phyloP scores from a whole-genome alignment of 2,797 vertebrate species.

The Sus cebifrons region DNA sequence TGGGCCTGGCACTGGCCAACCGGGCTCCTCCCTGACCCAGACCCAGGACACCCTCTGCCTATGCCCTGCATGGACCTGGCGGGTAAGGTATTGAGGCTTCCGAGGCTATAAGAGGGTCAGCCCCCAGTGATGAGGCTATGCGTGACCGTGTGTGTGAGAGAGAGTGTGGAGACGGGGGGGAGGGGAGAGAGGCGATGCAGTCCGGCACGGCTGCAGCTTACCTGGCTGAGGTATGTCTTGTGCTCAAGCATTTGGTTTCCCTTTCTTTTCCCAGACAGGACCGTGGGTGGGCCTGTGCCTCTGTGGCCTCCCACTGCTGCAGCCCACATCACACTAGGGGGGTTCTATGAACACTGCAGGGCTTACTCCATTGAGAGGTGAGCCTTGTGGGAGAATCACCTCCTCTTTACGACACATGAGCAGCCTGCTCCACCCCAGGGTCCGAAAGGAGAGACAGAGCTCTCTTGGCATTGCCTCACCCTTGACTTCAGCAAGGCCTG shows the following conservation, averaged over 20 bases:
- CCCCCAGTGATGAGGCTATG: neutral
- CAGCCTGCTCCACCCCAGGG: neutral
- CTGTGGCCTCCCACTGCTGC: neutral
- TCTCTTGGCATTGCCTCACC: neutral
- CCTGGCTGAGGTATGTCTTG: conserved; percentile 65
- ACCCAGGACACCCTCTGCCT: neutral
- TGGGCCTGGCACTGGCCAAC: neutral
- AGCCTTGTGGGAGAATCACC: neutral
- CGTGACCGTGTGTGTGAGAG: neutral
- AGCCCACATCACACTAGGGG: fast-evolving
- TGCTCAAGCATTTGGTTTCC: conserved; percentile 42
- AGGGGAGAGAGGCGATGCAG: neutral
- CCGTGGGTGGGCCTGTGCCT: neutral
- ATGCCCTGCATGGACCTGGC: neutral
- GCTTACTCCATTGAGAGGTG: fast-evolving
- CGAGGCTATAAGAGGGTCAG: neutral
- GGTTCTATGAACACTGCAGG: neutral
- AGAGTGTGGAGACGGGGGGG: neutral
- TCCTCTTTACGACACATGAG: neutral
- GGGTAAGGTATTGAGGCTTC: neutral
- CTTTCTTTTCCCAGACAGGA: conserved; percentile 45
- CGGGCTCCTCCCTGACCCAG: neutral
- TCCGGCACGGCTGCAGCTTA: neutral
- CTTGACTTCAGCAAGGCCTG: neutral
- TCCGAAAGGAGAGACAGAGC: neutral